Evolutionary conservation across 2,888 invertebrate genomes (phyloP).

Genomic region (Plagiodera versicolora): DNA sequence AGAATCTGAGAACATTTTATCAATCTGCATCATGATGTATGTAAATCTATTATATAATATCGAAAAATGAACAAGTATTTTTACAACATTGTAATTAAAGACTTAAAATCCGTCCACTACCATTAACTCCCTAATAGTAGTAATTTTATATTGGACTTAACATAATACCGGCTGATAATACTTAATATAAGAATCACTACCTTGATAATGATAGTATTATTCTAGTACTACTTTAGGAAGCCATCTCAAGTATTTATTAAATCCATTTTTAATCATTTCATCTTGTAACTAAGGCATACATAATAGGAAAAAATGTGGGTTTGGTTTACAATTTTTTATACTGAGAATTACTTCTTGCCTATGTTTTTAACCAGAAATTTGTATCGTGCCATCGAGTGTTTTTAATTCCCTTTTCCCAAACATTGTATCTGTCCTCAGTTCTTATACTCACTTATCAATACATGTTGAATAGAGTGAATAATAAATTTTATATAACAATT

Average conservation of each 20-base stretch:
- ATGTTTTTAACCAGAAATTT: constrained; percentile 24
- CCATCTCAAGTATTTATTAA: constrained; percentile 20
- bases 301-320: constrained; percentile 11
- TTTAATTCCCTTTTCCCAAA: constrained; percentile 24
- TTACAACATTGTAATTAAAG: constrained; percentile 16
- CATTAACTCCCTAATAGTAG: constrained; percentile 16
- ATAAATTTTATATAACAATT: neutral
- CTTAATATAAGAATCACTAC: constrained; percentile 27
- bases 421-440: constrained; percentile 14
- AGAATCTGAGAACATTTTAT: no score
- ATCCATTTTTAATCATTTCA: constrained; percentile 7
- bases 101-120: constrained; percentile 31
- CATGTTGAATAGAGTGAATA: neutral
- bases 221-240: neutral
- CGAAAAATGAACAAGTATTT: no score
- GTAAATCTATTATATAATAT: no score
- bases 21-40: no score
- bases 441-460: constrained; percentile 1
- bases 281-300: constrained; percentile 13
- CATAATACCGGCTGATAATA: constrained; percentile 23
- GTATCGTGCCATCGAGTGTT: constrained; percentile 35
- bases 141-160: constrained; percentile 23
- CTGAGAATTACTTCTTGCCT: constrained; percentile 31
- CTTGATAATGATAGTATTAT: constrained; percentile 21
- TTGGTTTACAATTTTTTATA: constrained; percentile 22